These are phyloP conservation scores for Trachelus stipa DNA, from an alignment of 2,888 invertebrate genomes.

Conservation along the genomic window DNA sequence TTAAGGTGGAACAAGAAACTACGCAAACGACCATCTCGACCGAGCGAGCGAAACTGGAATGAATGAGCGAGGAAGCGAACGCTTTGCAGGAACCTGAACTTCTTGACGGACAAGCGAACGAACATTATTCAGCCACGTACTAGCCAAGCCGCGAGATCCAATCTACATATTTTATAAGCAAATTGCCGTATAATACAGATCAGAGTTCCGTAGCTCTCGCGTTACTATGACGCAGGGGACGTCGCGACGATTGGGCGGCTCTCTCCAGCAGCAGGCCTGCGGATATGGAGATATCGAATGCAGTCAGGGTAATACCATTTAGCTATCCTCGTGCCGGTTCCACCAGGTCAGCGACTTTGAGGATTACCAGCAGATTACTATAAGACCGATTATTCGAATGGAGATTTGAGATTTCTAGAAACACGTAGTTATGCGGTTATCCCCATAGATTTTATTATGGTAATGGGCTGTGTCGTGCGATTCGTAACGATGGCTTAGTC, in stretches of 20 bases:
- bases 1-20: constrained; percentile 21
- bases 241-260: background rate
- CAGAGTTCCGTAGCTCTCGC: background rate
- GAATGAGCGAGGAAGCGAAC: constrained; percentile 27
- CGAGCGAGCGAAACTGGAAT: constrained; percentile 9
- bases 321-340: background rate
- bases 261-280: background rate
- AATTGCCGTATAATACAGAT: constrained; percentile 12
- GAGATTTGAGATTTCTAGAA: background rate
- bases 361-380: background rate
- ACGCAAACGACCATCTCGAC: constrained; percentile 3
- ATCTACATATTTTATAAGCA: constrained; percentile 17
- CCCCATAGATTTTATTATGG: background rate
- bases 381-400: background rate
- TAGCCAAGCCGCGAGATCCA: background rate
- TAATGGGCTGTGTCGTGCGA: background rate
- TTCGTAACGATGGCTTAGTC: background rate
- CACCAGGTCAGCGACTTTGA: background rate
- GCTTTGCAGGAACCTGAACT: background rate
- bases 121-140: constrained; percentile 6
- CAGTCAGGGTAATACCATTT: background rate
- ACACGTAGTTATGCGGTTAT: background rate
- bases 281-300: background rate
- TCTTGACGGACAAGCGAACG: constrained; percentile 5
- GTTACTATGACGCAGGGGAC: background rate